These are phyloP conservation scores for Cirrhinus mrigala DNA, from an alignment of 2,797 vertebrate species.

Conservation along the genomic window DNA sequence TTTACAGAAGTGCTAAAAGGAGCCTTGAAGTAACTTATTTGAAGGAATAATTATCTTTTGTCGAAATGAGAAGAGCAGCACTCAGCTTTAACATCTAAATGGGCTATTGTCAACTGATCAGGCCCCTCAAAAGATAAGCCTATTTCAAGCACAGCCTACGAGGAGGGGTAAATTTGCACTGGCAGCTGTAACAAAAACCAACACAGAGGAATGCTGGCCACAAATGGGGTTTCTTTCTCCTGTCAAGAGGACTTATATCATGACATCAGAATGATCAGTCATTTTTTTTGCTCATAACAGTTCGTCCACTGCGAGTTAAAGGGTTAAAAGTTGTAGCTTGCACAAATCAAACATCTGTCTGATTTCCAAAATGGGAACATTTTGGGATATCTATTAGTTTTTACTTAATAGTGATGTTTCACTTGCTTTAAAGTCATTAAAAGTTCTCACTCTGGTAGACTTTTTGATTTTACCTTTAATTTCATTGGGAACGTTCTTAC, in stretches of 20 bases:
- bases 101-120: slow-evolving; percentile 78
- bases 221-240: slow-evolving; percentile 70
- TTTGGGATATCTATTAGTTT: neutral
- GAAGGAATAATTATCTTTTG: slow-evolving; percentile 53
- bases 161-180: slow-evolving; percentile 79
- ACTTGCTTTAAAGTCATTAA: neutral
- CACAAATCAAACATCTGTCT: neutral
- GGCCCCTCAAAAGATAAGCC: slow-evolving; percentile 80
- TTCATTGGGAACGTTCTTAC: neutral
- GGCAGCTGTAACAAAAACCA: slow-evolving; percentile 83
- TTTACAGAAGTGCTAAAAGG: slow-evolving; percentile 38
- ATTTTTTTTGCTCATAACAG: neutral
- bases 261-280: slow-evolving; percentile 51
- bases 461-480: neutral
- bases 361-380: neutral
- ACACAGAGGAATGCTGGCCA: slow-evolving; percentile 64
- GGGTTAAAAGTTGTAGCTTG: neutral
- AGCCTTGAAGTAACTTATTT: slow-evolving; percentile 56
- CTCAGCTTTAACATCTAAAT: slow-evolving; percentile 77
- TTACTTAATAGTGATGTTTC: neutral
- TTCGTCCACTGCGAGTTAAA: neutral
- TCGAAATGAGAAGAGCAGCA: slow-evolving; percentile 64
- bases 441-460: neutral
- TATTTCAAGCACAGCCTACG: slow-evolving; percentile 77
- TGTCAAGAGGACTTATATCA: slow-evolving; percentile 61